Percentiles rank a stretch among this genome's conserved stretches.
Evolutionary conservation across 2,888 invertebrate genomes (phyloP).

Genomic region (Xestia ashworthii): DNA sequence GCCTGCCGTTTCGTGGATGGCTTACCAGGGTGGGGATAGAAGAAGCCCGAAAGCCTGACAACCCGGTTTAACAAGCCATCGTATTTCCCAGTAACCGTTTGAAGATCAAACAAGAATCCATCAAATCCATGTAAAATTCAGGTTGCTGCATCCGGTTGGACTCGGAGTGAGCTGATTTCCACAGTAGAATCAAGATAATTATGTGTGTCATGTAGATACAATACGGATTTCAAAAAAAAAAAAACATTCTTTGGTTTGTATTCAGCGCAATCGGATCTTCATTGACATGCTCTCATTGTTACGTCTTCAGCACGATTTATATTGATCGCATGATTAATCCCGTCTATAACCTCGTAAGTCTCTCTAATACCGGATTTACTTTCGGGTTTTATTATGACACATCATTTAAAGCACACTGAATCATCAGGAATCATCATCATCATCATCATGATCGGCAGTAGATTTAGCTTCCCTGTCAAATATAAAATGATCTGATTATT

Average conservation of each 20-base stretch:
- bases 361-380: constrained; percentile 24
- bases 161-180: neutral
- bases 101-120: neutral
- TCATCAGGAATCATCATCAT: neutral
- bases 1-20: neutral
- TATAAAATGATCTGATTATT: neutral
- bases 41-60: neutral
- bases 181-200: neutral
- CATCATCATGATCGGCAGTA: neutral
- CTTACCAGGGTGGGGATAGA: neutral
- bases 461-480: neutral
- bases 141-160: neutral
- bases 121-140: neutral
- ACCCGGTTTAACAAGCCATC: neutral
- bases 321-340: constrained; percentile 53
- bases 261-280: constrained; percentile 51
- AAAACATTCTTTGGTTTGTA: constrained; percentile 40
- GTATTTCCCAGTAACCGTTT: neutral
- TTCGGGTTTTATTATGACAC: neutral
- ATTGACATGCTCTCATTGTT: constrained; percentile 53
- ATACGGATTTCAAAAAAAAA: constrained; percentile 36
- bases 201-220: constrained; percentile 16
- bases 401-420: neutral
- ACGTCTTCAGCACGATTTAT: constrained; percentile 39
- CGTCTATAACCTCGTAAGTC: constrained; percentile 9